These are phyloP conservation scores for Oligia latruncula DNA, from an alignment of 2,888 invertebrate genomes.

Conservation along the genomic window DNA sequence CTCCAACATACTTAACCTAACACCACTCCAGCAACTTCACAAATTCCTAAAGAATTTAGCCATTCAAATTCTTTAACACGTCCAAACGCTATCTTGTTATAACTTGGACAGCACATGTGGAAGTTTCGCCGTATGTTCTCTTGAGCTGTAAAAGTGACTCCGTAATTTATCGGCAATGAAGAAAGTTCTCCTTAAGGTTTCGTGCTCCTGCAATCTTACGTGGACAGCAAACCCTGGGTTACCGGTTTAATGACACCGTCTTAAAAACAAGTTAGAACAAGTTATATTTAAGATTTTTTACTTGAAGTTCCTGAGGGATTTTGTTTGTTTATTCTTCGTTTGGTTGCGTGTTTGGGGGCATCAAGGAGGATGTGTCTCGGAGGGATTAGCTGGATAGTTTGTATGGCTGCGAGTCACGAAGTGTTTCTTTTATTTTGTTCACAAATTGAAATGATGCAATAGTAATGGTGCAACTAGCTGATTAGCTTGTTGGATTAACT, in stretches of 20 bases:
- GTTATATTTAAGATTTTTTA: conserved; percentile 63
- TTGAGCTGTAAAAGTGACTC: conserved; percentile 88
- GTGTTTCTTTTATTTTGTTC: conserved; percentile 44
- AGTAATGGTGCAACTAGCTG: conserved; percentile 15
- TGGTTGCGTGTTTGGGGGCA: conserved; percentile 59
- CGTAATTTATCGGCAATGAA: conserved; percentile 87
- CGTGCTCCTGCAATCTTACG: conserved; percentile 81
- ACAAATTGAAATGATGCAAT: conserved; percentile 53
- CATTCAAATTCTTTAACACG: conserved; percentile 60
- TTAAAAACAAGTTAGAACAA: conserved; percentile 65
- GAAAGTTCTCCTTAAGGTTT: conserved; percentile 81
- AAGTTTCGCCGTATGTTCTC: conserved; percentile 86
- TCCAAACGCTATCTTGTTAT: conserved; percentile 66
- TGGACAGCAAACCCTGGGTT: conserved; percentile 67
- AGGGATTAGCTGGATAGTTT: conserved; percentile 39
- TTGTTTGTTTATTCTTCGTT: conserved; percentile 56
- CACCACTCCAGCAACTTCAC: conserved; percentile 17
- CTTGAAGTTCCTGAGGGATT: conserved; percentile 26
- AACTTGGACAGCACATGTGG: conserved; percentile 68
- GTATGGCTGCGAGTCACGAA: conserved; percentile 60
- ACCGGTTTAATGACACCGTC: conserved; percentile 70
- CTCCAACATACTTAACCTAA: conserved; percentile 42
- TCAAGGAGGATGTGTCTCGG: conserved; percentile 55
- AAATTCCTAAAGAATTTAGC: conserved; percentile 47
- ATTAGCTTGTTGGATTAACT: conserved; percentile 5